These are phyloP conservation scores for Aurelia sp. DNA, from an alignment of 30 jellyfish, hydroid and myxozoan species.

Conservation along the genomic window DNA sequence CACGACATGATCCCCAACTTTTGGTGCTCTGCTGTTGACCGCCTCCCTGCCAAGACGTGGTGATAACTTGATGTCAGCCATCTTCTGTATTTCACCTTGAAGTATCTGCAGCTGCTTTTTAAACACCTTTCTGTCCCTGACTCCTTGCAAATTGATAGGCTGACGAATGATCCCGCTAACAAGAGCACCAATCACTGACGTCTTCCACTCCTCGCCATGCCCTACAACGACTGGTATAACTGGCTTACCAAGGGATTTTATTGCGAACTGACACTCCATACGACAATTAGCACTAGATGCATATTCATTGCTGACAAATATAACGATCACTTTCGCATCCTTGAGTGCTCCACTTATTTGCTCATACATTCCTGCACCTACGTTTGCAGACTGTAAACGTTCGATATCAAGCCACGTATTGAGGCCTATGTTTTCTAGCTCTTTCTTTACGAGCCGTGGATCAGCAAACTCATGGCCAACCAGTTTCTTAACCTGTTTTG, in stretches of 20 bases:
- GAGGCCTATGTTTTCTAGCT: slow-evolving; percentile 56
- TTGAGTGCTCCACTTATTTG: slow-evolving; percentile 69
- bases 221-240: slow-evolving; percentile 89
- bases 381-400: slow-evolving; percentile 60
- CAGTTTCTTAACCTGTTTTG: slow-evolving; percentile 28
- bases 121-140: background rate
- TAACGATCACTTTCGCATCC: slow-evolving; percentile 65
- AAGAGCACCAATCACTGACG: slow-evolving; percentile 81
- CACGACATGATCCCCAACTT: slow-evolving; percentile 83
- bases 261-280: slow-evolving; percentile 89
- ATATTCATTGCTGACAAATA: slow-evolving; percentile 76
- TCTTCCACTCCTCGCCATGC: slow-evolving; percentile 67
- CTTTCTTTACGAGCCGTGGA: slow-evolving; percentile 69
- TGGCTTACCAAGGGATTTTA: slow-evolving; percentile 78
- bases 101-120: slow-evolving; percentile 21
- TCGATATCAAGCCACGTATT: slow-evolving; percentile 77
- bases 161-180: slow-evolving; percentile 37
- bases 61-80: background rate
- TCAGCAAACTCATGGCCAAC: slow-evolving; percentile 74
- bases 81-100: slow-evolving; percentile 2
- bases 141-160: slow-evolving; percentile 60
- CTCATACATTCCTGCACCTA: slow-evolving; percentile 75
- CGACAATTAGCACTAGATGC: slow-evolving; percentile 87
- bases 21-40: slow-evolving; percentile 57
- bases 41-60: background rate